Conservation (phyloP, 1,140 invertebrate species). For the Melipona quadrifasciata region DNA sequence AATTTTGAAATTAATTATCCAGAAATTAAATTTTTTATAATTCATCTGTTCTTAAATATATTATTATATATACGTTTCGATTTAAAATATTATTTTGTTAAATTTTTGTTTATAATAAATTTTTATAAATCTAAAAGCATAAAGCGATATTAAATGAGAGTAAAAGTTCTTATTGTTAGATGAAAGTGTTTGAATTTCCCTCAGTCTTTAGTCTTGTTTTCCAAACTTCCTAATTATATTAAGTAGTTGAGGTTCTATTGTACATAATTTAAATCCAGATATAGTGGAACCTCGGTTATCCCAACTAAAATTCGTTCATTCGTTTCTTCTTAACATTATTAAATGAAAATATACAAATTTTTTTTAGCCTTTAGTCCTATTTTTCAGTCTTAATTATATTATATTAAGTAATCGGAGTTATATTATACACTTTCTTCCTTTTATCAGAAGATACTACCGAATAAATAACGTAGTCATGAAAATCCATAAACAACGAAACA, state of each 20-base stretch:
- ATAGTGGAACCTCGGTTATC: background rate
- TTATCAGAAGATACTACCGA: fast-evolving
- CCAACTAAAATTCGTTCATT: background rate
- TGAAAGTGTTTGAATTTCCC: too few relatives aligned
- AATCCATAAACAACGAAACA: background rate
- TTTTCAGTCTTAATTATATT: background rate
- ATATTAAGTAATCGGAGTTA: too few relatives aligned
- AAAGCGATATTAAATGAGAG: background rate
- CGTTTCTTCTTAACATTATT: background rate
- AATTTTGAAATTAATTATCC: too few relatives aligned
- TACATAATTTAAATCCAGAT: background rate
- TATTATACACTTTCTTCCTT: background rate
- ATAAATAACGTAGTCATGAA: background rate
- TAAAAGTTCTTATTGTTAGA: background rate
- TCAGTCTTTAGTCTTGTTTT: background rate
- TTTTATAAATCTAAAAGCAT: too few relatives aligned
- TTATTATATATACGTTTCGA: too few relatives aligned
- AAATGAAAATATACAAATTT: background rate
- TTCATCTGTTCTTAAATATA: too few relatives aligned
- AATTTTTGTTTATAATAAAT: too few relatives aligned
- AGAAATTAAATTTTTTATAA: too few relatives aligned
- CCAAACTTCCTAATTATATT: too few relatives aligned
- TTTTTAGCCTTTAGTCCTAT: background rate
- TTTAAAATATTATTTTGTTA: too few relatives aligned
- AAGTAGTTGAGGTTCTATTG: too few relatives aligned